These are phyloP conservation scores for Dusona sp. DNA, from an alignment of 2,888 invertebrate genomes.

Conservation along the genomic window DNA sequence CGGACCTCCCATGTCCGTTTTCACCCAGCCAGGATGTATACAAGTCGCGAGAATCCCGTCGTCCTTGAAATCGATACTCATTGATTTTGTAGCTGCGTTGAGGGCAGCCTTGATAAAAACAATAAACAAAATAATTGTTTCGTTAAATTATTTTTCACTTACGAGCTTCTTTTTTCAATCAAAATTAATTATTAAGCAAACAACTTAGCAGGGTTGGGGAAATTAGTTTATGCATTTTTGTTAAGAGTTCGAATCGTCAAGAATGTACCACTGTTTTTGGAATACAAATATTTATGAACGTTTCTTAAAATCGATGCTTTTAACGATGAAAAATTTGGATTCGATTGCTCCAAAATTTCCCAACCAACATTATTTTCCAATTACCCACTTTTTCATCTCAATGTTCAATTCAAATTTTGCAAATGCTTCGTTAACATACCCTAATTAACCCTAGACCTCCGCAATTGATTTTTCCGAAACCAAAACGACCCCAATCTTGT, in stretches of 20 bases:
- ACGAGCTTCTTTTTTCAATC: not conserved
- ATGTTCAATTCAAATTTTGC: too few species aligned
- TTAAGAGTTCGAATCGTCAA: too few species aligned
- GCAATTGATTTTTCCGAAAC: too few species aligned
- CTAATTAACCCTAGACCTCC: too few species aligned
- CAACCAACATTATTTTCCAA: too few species aligned
- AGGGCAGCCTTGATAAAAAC: slow-evolving; percentile 89
- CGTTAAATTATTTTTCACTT: not conserved
- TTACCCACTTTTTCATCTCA: too few species aligned
- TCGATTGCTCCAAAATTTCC: too few species aligned
- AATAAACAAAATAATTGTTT: slow-evolving; percentile 20
- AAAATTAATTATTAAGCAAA: not conserved
- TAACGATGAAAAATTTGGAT: too few species aligned
- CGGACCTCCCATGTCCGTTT: slow-evolving; percentile 94
- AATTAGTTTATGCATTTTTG: too few species aligned
- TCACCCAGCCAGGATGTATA: slow-evolving; percentile 97
- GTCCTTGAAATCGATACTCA: slow-evolving; percentile 92
- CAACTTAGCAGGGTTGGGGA: not conserved
- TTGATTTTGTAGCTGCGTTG: slow-evolving; percentile 94
- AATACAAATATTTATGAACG: not conserved
- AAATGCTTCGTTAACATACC: too few species aligned
- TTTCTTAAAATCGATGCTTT: not conserved
- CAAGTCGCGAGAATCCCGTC: slow-evolving; percentile 90
- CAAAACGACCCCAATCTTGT: too few species aligned
- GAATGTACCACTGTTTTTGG: not conserved